A percentile compares a stretch with the other conserved stretches of the same genome.
These are phyloP conservation scores for Athalia circularis DNA, from an alignment of 2,888 invertebrate genomes.

Conservation along the genomic window DNA sequence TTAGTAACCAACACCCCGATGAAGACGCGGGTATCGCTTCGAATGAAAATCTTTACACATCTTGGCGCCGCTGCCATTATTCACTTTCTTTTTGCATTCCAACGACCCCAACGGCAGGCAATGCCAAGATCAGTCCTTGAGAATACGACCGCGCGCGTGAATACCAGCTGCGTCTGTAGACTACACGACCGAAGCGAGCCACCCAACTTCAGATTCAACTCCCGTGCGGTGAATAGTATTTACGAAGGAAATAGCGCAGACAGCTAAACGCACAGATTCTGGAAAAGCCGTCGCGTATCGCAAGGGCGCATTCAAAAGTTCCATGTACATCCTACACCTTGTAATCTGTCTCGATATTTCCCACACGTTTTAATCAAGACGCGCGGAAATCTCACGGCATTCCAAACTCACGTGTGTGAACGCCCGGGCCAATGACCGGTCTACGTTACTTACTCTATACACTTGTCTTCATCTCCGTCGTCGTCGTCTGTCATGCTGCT, in stretches of 20 bases:
- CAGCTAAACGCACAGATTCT: no score
- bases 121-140: constrained; percentile 46
- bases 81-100: constrained; percentile 44
- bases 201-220: no score
- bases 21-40: constrained; percentile 3
- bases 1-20: not conserved
- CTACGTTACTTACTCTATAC: not conserved
- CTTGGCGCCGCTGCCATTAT: constrained; percentile 39
- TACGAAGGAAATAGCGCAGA: no score
- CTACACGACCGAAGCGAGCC: no score
- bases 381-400: constrained; percentile 20
- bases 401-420: constrained; percentile 39
- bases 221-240: no score
- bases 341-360: not conserved
- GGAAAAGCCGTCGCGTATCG: not conserved
- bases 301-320: constrained; percentile 13
- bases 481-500: not conserved
- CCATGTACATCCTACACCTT: not conserved
- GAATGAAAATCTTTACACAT: constrained; percentile 31
- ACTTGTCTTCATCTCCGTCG: not conserved
- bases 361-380: constrained; percentile 34
- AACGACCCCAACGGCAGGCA: constrained; percentile 29
- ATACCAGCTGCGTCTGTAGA: no score
- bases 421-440: constrained; percentile 36
- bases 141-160: constrained; percentile 21